These are phyloP conservation scores for Pogonocherus hispidulus DNA, from an alignment of 2,888 invertebrate species.

Conservation along the genomic window DNA sequence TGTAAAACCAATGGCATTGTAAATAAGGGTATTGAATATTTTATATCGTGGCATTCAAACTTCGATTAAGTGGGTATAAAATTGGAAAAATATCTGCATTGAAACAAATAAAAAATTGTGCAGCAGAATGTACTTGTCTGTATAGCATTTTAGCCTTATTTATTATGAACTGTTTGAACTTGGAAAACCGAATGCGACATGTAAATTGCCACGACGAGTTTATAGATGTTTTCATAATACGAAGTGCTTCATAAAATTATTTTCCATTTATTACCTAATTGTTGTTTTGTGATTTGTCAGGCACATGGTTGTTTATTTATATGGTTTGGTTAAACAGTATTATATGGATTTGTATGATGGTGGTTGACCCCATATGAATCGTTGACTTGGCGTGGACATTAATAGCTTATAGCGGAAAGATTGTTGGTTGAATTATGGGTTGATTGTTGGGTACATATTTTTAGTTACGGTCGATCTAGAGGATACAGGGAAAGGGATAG, in stretches of 20 bases:
- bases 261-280: constrained; percentile 58
- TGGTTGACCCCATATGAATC: constrained; percentile 36
- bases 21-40: too few species aligned
- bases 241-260: constrained; percentile 40
- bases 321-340: constrained; percentile 69
- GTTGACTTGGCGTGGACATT: constrained; percentile 55
- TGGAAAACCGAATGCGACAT: background rate
- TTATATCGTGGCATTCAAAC: too few species aligned
- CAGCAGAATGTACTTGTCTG: too few species aligned
- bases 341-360: constrained; percentile 65
- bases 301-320: constrained; percentile 68
- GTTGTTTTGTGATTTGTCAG: constrained; percentile 70
- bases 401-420: constrained; percentile 53
- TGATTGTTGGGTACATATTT: constrained; percentile 58
- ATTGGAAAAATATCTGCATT: too few species aligned
- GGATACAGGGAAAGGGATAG: constrained; percentile 58
- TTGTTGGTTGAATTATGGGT: constrained; percentile 47
- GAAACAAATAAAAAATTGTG: too few species aligned
- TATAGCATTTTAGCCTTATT: too few species aligned
- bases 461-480: constrained; percentile 64
- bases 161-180: constrained; percentile 1
- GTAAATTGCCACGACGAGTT: constrained; percentile 43
- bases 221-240: constrained; percentile 38
- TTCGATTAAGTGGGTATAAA: too few species aligned
- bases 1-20: too few species aligned